Percentiles rank a stretch among this genome's conserved stretches.
Conservation (phyloP, 2,797 vertebrate species). For the Gambusia yucatana region DNA sequence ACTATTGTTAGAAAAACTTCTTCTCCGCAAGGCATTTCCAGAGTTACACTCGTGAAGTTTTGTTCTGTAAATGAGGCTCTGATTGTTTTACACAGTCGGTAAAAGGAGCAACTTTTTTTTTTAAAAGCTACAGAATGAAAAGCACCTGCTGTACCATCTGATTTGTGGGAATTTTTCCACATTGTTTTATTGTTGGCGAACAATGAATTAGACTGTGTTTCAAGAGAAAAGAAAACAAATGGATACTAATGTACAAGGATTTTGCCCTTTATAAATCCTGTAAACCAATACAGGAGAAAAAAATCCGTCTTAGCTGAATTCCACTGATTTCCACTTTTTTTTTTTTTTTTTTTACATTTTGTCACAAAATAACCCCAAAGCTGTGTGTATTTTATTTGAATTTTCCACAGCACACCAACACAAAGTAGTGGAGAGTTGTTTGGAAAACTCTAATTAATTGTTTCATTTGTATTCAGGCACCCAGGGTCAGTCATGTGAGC, state of each 20-base stretch:
- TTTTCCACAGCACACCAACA: neutral
- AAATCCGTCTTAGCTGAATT: neutral
- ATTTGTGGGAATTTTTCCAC: neutral
- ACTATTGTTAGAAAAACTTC: slow-evolving; percentile 53
- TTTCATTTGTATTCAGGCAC: too few relatives aligned
- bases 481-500: too few relatives aligned
- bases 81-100: neutral
- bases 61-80: slow-evolving; percentile 9
- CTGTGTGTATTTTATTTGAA: neutral
- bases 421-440: neutral
- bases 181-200: neutral
- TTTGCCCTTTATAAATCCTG: neutral
- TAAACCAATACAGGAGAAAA: neutral
- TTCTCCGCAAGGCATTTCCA: slow-evolving; percentile 49
- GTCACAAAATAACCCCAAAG: neutral
- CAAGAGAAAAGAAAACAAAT: neutral
- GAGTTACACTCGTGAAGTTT: slow-evolving; percentile 11
- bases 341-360: neutral
- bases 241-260: neutral
- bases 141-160: neutral
- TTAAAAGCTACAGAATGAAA: neutral
- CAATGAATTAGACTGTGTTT: neutral
- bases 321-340: neutral
- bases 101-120: slow-evolving; percentile 7
- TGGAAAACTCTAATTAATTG: neutral